Conservation (phyloP, 2,888 invertebrate genomes). For the Drosophila cognata region DNA sequence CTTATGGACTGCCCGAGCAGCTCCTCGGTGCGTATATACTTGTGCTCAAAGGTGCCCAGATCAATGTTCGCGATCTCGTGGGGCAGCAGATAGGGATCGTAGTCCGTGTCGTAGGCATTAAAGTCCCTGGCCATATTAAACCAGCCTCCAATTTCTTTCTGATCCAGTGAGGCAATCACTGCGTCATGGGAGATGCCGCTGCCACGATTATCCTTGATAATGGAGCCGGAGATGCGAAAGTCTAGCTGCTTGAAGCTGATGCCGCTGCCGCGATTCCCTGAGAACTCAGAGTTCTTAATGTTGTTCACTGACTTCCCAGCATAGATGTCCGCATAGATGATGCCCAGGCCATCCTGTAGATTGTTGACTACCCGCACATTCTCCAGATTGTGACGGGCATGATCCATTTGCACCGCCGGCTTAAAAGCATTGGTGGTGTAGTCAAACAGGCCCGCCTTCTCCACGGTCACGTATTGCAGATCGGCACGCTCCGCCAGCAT, state of each 20-base stretch:
- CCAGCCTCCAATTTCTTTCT: slow-evolving; percentile 97
- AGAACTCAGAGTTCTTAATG: slow-evolving; percentile 93
- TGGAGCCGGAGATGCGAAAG: slow-evolving; percentile 90
- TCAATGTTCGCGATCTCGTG: slow-evolving; percentile 87
- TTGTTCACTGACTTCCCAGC: slow-evolving; percentile 93
- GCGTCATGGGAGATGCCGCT: slow-evolving; percentile 98
- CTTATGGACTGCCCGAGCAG: slow-evolving; percentile 87
- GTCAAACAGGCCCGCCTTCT: slow-evolving; percentile 97
- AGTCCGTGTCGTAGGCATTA: slow-evolving; percentile 89
- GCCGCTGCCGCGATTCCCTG: slow-evolving; percentile 94
- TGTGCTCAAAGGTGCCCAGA: slow-evolving; percentile 90
- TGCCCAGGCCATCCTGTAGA: slow-evolving; percentile 96
- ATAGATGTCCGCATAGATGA: slow-evolving; percentile 97
- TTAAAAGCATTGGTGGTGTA: slow-evolving; percentile 94
- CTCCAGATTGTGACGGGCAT: slow-evolving; percentile 92
- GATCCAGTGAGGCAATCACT: slow-evolving; percentile 92
- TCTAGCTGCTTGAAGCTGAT: slow-evolving; percentile 95
- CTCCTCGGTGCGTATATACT: slow-evolving; percentile 91
- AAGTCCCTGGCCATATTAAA: slow-evolving; percentile 90
- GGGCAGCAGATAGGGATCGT: slow-evolving; percentile 91
- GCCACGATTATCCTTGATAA: slow-evolving; percentile 92
- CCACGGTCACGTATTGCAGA: slow-evolving; percentile 94
- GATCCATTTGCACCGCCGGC: slow-evolving; percentile 95
- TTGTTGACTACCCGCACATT: slow-evolving; percentile 93
- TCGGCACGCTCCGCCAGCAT: slow-evolving; percentile 94